phyloP scores from a whole-genome alignment of 2,797 vertebrate species.

The Setipinna tenuifilis region DNA sequence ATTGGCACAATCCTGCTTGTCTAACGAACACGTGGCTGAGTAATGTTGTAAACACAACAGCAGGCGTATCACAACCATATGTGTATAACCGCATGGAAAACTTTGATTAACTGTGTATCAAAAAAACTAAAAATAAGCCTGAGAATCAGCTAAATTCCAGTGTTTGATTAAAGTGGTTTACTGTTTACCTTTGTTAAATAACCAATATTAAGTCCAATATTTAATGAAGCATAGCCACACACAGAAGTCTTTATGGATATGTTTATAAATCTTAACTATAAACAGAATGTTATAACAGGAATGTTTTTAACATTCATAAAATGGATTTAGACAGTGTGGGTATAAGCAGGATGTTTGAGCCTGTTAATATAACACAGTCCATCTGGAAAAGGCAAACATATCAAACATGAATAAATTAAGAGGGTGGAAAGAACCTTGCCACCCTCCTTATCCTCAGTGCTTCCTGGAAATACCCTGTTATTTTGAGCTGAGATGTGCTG shows the following conservation, averaged over 20 bases:
- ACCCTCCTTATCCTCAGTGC: neutral
- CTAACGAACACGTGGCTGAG: neutral
- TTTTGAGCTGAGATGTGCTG: neutral
- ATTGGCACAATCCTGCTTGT: neutral
- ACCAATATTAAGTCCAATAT: neutral
- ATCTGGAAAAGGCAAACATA: neutral
- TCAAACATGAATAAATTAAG: neutral
- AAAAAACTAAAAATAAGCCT: neutral
- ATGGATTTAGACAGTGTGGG: neutral
- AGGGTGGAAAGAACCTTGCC: neutral
- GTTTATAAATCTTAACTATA: too few relatives aligned
- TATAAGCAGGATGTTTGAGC: neutral
- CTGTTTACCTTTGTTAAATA: neutral
- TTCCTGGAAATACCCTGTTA: neutral
- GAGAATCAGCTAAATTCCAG: neutral
- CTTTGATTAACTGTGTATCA: neutral
- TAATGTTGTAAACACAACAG: neutral
- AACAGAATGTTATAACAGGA: neutral
- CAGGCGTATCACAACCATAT: neutral
- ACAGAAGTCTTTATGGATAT: neutral
- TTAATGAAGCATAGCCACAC: neutral
- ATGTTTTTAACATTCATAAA: neutral
- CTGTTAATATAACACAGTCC: neutral
- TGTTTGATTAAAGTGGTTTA: neutral
- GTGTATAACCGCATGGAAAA: neutral